Evolutionary conservation across 2,113 vertebrate species (phyloP).

Genomic region (Burhinus bistriatus): DNA sequence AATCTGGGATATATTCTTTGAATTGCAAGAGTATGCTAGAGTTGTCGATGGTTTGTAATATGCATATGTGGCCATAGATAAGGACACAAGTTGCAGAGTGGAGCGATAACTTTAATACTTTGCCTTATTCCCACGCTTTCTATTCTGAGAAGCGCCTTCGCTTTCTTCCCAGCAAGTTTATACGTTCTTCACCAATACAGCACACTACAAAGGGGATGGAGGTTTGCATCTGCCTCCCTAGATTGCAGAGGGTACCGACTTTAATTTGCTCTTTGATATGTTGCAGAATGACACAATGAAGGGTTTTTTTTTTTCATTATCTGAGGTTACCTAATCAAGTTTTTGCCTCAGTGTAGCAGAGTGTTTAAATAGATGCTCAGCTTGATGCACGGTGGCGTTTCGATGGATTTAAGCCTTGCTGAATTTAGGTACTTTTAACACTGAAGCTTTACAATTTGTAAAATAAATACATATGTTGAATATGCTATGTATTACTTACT

Average conservation of each 20-base stretch:
- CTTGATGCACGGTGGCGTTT: rapidly evolving
- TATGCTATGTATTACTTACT: background rate
- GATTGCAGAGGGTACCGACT: background rate
- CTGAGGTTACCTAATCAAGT: background rate
- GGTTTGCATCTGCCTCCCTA: background rate
- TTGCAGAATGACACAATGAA: rapidly evolving
- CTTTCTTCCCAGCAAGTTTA: background rate
- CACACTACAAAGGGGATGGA: background rate
- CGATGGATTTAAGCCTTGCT: background rate
- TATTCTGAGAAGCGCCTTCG: background rate
- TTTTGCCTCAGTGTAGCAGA: background rate
- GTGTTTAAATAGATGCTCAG: background rate
- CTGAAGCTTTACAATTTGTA: background rate
- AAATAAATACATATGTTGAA: background rate
- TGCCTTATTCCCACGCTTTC: background rate
- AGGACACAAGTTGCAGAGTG: background rate
- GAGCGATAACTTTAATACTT: background rate
- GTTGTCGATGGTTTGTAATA: background rate
- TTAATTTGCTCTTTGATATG: background rate
- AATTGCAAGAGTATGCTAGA: background rate
- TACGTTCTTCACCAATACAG: background rate
- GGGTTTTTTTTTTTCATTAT: background rate
- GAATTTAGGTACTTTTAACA: background rate
- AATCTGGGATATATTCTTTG: background rate
- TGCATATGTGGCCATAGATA: rapidly evolving